Conservation (phyloP, 2,113 vertebrate genomes). For the Hypanus sabinus region DNA sequence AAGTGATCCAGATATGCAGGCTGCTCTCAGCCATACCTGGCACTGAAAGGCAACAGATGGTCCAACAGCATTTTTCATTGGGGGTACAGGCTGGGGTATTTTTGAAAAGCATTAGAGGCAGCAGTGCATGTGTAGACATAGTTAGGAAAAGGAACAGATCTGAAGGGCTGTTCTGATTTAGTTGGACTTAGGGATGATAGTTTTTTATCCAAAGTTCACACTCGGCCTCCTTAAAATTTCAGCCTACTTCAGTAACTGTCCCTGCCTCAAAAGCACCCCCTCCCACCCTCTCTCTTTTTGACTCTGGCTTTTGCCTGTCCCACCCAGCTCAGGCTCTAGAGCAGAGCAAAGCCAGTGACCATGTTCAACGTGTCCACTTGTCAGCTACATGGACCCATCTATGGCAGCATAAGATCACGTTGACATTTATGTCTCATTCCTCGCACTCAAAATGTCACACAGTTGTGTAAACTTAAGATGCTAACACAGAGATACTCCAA, state of each 20-base stretch:
- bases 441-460: neutral
- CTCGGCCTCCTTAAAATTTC: neutral
- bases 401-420: too few species aligned
- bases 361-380: neutral
- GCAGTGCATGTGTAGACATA: neutral
- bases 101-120: neutral
- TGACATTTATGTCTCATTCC: neutral
- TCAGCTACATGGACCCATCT: neutral
- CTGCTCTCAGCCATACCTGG: neutral
- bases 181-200: neutral
- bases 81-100: too few species aligned
- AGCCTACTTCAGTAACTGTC: neutral
- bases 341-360: neutral
- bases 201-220: neutral
- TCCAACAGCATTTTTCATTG: neutral
- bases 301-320: neutral
- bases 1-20: neutral
- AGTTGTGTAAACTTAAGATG: too few species aligned
- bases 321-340: neutral
- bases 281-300: neutral
- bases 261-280: neutral
- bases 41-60: neutral
- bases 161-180: neutral
- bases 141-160: neutral
- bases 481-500: too few species aligned